Evolutionary conservation across 2,888 invertebrate species (phyloP), one percentile per base, ranked within the genome.

Genomic region (Molorchus minor): DNA sequence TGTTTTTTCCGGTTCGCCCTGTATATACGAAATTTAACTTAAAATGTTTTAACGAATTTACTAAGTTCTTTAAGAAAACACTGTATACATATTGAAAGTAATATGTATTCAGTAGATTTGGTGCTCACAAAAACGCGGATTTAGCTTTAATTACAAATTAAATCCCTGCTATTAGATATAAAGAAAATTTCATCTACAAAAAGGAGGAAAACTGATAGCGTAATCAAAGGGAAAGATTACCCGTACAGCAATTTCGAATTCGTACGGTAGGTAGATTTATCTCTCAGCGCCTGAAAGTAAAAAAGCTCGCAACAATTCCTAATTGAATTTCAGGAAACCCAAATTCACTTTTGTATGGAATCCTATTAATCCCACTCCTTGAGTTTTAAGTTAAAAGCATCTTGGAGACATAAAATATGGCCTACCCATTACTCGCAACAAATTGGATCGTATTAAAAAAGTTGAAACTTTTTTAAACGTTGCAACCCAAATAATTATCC

Each of bases 281-380:
- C 54, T 49, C 53, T 30, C 38, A 3, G 19, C 21, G 46, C 29
- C 15, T 40, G 30, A 41, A 53, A 38, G 30, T 47, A 41, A 53
- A 61, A 60, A 56, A 36, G 36, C 41, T 55, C 38, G 55, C 13
- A 45, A 45, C 35, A 45, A 36, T 55, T 55, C 45, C 35, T 55
- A 55, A 55, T 55, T 55, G 55, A 55, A 55, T 55, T 55, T 55
- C 55, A 29, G 20, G 29, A 30, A 40, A 56, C 29, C 47, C 49
- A 56, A 49, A 56, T 56, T 49, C 40, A 49, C 36, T 25, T 55
- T 16, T 29, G 41, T 33, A 51, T 49, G 44, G 35, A 53, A 56
- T 56, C 33, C 35, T 49, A 59, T 59, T 62, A 62, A 62, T 59
- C 56, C 59, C 40, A 25, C 44, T 58, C 54, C 41, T 55, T 51